Conservation (phyloP, 2,797 vertebrate genomes). For the Mormyrops attenuatus region DNA sequence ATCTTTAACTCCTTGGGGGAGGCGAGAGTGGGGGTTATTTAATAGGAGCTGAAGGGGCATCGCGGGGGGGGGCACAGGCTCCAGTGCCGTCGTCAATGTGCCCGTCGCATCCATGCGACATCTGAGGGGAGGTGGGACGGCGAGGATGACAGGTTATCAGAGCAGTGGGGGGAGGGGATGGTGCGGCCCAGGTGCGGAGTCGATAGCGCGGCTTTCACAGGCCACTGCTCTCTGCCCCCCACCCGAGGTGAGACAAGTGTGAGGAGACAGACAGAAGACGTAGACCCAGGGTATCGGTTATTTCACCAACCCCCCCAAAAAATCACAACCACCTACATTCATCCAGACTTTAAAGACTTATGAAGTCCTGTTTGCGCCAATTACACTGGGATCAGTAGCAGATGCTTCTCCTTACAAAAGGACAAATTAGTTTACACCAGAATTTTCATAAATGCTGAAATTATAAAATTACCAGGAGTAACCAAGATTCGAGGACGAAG, state of each 20-base stretch:
- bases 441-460: neutral
- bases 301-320: neutral
- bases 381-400: neutral
- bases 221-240: neutral
- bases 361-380: neutral
- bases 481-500: neutral
- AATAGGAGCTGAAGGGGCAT: constrained; percentile 75
- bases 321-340: neutral
- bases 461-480: neutral
- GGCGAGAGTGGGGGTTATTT: constrained; percentile 63
- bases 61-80: constrained; percentile 54
- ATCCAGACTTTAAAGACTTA: neutral
- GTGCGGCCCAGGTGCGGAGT: constrained; percentile 10
- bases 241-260: constrained; percentile 40
- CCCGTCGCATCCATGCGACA: constrained; percentile 84
- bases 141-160: constrained; percentile 67
- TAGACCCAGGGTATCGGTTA: neutral
- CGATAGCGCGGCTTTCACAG: constrained; percentile 21
- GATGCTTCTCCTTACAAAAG: neutral
- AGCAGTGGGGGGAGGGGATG: neutral
- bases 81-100: constrained; percentile 61
- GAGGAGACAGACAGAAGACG: constrained; percentile 41
- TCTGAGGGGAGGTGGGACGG: constrained; percentile 59
- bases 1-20: constrained; percentile 77
- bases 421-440: neutral